phyloP scores from a whole-genome alignment of 2,888 invertebrate genomes.

The Chrysopilus asiliformis region DNA sequence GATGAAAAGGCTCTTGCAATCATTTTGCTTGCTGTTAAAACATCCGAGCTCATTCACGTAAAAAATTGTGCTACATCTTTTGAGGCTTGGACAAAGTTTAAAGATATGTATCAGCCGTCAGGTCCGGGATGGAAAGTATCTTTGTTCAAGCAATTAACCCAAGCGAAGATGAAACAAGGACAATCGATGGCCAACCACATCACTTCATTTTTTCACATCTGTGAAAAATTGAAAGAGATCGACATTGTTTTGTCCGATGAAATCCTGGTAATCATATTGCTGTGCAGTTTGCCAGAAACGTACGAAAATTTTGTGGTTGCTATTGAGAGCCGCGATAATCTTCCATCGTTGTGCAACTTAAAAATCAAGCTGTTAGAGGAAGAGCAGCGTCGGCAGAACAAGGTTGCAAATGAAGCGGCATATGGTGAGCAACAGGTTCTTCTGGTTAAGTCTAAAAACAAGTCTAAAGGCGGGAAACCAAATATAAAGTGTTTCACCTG shows the following conservation, averaged over 20 bases:
- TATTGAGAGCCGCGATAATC: no score
- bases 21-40: background rate
- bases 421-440: background rate
- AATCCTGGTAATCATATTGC: background rate
- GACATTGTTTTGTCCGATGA: background rate
- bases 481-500: conserved; percentile 9
- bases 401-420: background rate
- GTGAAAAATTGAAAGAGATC: background rate
- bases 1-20: conserved; percentile 3
- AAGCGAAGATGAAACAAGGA: no score
- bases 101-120: background rate
- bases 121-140: conserved; percentile 1
- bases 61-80: background rate
- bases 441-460: no score
- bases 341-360: no score
- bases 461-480: no score
- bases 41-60: background rate
- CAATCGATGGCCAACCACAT: no score
- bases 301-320: no score
- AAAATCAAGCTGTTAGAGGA: background rate
- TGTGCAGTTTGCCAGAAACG: no score
- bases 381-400: background rate
- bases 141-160: no score
- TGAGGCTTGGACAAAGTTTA: background rate
- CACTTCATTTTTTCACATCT: no score